Conservation (phyloP, 2,888 invertebrate species). For the Xylocampa areola region DNA sequence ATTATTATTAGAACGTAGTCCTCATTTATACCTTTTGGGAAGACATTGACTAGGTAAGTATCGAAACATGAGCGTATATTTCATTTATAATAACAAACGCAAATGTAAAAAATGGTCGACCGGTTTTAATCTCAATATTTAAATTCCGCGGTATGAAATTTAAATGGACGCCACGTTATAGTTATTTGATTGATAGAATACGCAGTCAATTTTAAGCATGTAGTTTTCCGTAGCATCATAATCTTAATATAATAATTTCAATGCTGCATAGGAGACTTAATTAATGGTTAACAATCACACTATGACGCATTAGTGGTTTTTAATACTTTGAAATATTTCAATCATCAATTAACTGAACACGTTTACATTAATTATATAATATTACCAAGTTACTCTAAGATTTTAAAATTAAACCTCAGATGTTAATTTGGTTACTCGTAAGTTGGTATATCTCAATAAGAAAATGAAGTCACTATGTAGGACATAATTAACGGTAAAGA, state of each 20-base stretch:
- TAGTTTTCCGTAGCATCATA: neutral
- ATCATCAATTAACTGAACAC: slow-evolving; percentile 11
- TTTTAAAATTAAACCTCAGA: too few relatives aligned
- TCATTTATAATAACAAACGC: neutral
- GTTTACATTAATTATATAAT: neutral
- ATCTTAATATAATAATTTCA: too few relatives aligned
- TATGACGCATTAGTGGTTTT: slow-evolving; percentile 12
- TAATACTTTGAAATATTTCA: slow-evolving; percentile 10
- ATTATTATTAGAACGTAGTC: too few relatives aligned
- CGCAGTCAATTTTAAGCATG: neutral
- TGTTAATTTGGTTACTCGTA: too few relatives aligned
- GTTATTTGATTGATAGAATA: too few relatives aligned
- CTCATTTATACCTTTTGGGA: too few relatives aligned
- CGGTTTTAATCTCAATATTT: slow-evolving; percentile 1
- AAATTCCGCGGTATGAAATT: slow-evolving; percentile 20
- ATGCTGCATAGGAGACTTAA: neutral
- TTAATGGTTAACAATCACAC: neutral
- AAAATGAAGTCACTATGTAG: neutral
- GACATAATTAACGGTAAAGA: neutral
- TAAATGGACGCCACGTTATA: neutral
- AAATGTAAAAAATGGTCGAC: slow-evolving; percentile 6
- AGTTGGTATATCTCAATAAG: neutral
- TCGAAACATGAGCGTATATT: neutral
- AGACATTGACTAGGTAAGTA: too few relatives aligned
- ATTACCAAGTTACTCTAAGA: too few relatives aligned